Conservation (phyloP, 2,113 vertebrate genomes). For the Gasterosteus aculeatus region DNA sequence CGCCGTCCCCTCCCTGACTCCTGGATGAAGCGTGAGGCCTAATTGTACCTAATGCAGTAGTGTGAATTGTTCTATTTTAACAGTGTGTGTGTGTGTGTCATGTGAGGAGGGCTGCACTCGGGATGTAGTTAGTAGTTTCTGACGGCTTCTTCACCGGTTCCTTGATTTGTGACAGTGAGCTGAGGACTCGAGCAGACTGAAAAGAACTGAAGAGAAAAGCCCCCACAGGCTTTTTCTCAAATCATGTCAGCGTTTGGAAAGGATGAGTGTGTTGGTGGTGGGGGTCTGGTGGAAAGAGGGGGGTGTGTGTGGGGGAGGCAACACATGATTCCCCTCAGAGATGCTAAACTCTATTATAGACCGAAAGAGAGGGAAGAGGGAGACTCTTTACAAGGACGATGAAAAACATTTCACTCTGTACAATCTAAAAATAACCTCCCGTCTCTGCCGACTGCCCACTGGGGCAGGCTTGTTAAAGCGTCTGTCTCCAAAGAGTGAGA, state of each 20-base stretch:
- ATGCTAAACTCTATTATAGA: constrained; percentile 68
- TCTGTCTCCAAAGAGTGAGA: constrained; percentile 65
- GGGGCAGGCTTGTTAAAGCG: constrained; percentile 78
- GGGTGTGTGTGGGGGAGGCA: constrained; percentile 63
- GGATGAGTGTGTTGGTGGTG: constrained; percentile 62
- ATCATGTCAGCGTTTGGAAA: constrained; percentile 78
- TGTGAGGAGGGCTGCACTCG: constrained; percentile 45
- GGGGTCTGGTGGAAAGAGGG: constrained; percentile 58
- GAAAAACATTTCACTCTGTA: constrained; percentile 68
- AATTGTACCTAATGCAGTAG: constrained; percentile 56
- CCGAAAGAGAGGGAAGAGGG: constrained; percentile 53
- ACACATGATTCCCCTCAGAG: constrained; percentile 72
- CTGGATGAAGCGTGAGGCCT: constrained; percentile 39
- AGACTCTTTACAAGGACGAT: constrained; percentile 65
- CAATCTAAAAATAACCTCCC: constrained; percentile 74
- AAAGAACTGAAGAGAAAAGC: constrained; percentile 32
- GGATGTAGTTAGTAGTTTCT: constrained; percentile 51
- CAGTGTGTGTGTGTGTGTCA: not conserved
- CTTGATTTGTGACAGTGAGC: constrained; percentile 59
- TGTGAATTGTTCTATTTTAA: constrained; percentile 53
- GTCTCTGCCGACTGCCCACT: constrained; percentile 74
- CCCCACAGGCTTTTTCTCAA: constrained; percentile 64
- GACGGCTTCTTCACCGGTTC: constrained; percentile 32
- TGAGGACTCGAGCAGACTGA: constrained; percentile 61
- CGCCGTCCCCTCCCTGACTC: constrained; percentile 53